phyloP scores from a whole-genome alignment of 1,140 invertebrate genomes.

The Caenorhabditis inopinata region DNA sequence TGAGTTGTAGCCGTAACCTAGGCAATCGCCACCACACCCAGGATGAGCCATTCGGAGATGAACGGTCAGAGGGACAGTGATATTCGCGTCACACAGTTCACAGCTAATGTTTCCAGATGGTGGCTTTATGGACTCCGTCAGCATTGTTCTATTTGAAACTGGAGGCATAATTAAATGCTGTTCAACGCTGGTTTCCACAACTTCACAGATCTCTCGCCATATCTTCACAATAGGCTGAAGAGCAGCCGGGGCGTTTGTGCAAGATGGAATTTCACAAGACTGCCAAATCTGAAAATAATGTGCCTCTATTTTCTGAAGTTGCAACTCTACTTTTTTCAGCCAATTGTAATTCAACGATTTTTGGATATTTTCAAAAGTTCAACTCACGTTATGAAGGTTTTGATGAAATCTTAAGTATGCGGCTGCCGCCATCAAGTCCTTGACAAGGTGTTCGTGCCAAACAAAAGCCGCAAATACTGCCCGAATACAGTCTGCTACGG shows the following conservation, averaged over 20 bases:
- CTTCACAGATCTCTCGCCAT: conserved; percentile 80
- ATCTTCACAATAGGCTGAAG: conserved; percentile 75
- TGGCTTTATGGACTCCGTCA: not conserved
- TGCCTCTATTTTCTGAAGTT: no score
- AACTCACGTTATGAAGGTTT: conserved; percentile 69
- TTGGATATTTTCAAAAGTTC: no score
- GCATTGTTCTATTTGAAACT: conserved; percentile 3
- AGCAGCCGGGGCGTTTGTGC: conserved; percentile 75
- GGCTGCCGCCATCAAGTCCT: conserved; percentile 94
- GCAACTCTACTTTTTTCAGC: not conserved
- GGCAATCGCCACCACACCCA: conserved; percentile 78
- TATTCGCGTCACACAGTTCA: conserved; percentile 80
- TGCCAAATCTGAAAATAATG: conserved; percentile 10
- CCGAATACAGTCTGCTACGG: conserved; percentile 84
- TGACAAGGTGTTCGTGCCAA: conserved; percentile 94
- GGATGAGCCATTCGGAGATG: conserved; percentile 86
- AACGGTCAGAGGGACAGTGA: conserved; percentile 80
- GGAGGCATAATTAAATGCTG: conserved; percentile 53
- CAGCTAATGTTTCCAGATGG: conserved; percentile 68
- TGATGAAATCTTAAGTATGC: conserved; percentile 94
- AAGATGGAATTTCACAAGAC: not conserved
- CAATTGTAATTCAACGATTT: not conserved
- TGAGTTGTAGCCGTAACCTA: conserved; percentile 83
- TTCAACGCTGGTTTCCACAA: conserved; percentile 46
- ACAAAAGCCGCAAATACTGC: conserved; percentile 91